Conservation (phyloP, 1,140 invertebrate species). For the Scaptodrosophila lebanonensis region DNA sequence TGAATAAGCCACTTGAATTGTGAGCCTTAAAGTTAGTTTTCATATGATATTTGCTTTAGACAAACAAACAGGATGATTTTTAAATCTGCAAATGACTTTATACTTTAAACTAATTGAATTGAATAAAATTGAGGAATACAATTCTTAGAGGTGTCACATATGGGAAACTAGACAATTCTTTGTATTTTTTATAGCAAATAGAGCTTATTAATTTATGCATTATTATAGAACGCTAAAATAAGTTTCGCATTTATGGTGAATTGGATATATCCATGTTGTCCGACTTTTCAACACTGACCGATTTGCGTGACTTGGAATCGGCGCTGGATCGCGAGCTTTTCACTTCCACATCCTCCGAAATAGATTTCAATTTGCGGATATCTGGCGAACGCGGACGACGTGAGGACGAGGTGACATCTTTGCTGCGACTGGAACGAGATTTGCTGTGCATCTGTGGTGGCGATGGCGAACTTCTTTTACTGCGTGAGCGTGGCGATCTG, state of each 20-base stretch:
- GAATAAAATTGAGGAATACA: too few species aligned
- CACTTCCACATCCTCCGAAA: slow-evolving; percentile 58
- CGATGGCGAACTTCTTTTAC: slow-evolving; percentile 69
- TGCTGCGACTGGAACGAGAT: slow-evolving; percentile 62
- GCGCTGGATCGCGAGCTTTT: slow-evolving; percentile 68
- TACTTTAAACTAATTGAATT: too few species aligned
- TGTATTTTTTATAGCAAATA: slow-evolving; percentile 7
- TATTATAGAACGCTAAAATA: background rate
- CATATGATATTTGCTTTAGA: too few species aligned
- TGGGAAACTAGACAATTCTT: too few species aligned
- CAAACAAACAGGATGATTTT: too few species aligned
- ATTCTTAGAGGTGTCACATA: too few species aligned
- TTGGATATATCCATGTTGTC: slow-evolving; percentile 81
- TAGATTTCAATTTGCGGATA: slow-evolving; percentile 60
- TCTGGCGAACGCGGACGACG: slow-evolving; percentile 67
- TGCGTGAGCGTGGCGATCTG: slow-evolving; percentile 66
- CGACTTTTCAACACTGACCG: slow-evolving; percentile 78
- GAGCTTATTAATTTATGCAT: slow-evolving; percentile 13
- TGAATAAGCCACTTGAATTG: too few species aligned
- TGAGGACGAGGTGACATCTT: slow-evolving; percentile 55
- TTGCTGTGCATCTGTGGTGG: slow-evolving; percentile 45
- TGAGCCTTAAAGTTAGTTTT: too few species aligned
- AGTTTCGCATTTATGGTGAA: slow-evolving; percentile 54
- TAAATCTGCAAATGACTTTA: too few species aligned
- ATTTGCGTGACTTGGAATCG: slow-evolving; percentile 62